Conservation (phyloP, 2,113 vertebrate species). For the Colinus virginianus region DNA sequence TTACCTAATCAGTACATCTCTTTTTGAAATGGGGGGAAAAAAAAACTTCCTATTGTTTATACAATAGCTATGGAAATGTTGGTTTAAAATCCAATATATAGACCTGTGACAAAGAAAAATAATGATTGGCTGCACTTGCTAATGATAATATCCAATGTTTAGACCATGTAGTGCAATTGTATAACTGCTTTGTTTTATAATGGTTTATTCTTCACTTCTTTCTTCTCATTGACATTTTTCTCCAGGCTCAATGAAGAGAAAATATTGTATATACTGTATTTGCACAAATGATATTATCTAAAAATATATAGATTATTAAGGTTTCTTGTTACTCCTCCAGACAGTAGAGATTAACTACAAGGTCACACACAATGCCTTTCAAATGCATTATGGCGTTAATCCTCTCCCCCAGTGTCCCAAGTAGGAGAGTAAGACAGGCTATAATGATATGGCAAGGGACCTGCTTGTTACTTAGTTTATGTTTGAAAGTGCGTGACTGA, state of each 20-base stretch:
- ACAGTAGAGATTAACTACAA: conserved; percentile 16
- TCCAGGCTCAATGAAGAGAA: neutral
- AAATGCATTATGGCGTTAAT: conserved; percentile 26
- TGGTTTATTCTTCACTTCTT: neutral
- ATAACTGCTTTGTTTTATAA: neutral
- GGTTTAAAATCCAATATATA: neutral
- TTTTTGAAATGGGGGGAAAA: neutral
- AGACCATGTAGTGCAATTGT: neutral
- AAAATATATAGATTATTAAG: neutral
- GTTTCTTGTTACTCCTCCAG: neutral
- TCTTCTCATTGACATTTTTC: neutral
- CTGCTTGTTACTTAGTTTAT: conserved; percentile 17
- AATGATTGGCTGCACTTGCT: neutral
- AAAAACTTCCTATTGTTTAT: neutral
- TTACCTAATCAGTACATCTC: conserved; percentile 9
- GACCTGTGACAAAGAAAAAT: neutral
- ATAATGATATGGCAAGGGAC: neutral
- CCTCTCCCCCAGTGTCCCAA: neutral
- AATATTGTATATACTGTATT: neutral
- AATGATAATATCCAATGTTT: neutral
- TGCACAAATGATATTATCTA: neutral
- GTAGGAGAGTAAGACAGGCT: neutral
- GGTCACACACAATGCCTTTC: neutral
- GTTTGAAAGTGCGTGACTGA: neutral
- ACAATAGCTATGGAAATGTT: neutral